Evolutionary conservation across 2,888 invertebrate species (phyloP).

Genomic region (Candidula unifasciata): DNA sequence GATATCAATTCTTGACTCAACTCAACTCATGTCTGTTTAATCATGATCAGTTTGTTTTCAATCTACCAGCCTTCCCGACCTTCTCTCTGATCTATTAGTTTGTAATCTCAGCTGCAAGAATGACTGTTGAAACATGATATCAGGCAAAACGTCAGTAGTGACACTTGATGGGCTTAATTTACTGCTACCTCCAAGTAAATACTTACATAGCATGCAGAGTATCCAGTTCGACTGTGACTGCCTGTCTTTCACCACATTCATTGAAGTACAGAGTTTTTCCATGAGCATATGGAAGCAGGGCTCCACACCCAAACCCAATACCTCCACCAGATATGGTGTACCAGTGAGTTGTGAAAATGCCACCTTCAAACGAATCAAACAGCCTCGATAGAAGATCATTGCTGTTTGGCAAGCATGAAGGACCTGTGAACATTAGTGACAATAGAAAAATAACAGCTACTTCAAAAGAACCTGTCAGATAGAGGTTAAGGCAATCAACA

Average conservation of each 20-base stretch:
- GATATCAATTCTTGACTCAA: no score
- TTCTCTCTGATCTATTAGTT: no score
- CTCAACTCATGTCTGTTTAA: no score
- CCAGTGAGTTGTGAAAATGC: slow-evolving; percentile 73
- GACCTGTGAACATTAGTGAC: slow-evolving; percentile 58
- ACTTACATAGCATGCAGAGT: slow-evolving; percentile 74
- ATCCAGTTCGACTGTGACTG: slow-evolving; percentile 76
- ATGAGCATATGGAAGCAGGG: slow-evolving; percentile 77
- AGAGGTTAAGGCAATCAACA: background rate
- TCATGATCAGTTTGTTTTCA: no score
- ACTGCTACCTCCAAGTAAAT: background rate
- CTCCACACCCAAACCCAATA: slow-evolving; percentile 77
- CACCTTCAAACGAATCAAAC: slow-evolving; percentile 76
- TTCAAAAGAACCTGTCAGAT: background rate
- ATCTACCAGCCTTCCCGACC: no score
- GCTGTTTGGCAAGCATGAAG: slow-evolving; percentile 64
- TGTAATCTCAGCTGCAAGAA: no score
- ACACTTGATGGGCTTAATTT: no score
- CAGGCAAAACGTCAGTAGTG: no score
- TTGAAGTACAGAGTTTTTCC: slow-evolving; percentile 78
- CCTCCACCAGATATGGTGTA: slow-evolving; percentile 75
- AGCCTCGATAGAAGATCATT: slow-evolving; percentile 61
- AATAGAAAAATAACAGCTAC: no score
- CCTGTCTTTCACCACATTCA: slow-evolving; percentile 77
- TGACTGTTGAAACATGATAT: no score